Base-by-base conservation (phyloP, 2,113 vertebrate species). In the Callionymus lyra region DNA sequence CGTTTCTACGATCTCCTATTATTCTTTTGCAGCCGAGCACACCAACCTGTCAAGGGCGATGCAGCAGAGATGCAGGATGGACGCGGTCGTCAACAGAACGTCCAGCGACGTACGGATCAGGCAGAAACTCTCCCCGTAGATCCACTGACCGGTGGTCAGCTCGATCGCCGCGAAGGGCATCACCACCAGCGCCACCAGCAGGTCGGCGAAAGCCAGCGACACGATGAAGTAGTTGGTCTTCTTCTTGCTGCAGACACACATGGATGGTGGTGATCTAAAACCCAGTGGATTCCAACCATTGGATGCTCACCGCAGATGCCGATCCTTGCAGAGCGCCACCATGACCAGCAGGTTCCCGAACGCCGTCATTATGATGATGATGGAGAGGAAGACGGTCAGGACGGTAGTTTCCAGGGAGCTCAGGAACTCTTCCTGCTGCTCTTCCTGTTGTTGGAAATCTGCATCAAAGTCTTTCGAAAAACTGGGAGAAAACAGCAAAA, bases 221-320 rank as follows among this genome's bases (percentile, higher is more conserved):
- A 88, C 84, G 6, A 87, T 86, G 60, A 88, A 87, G 70, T 80
- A 87, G 79, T 86, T 88, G 2, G 86, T 88, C 65, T 88, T 88
- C 70, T 85, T 88, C 65, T 82, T 85, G 62, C 86, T 88, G 40
- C 39, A 12, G 13, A 37, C 1, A 48, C 13, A 31, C 13, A 13
- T 9, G 38, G 16, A 10, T 39, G 6, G 21, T 5, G 21, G 21
- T 27, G 21, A 27, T 2, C 34, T 35, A 9, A 35, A 9, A 5
- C 6, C 4, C 4, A 6, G 4, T 35, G 10, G 4, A 6, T 5
- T 6, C 6, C 4, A 35, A 12, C 34, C 1, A 12, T 13, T n/a
- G 10, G 10, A 27, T 16, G 6, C 72, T 80, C 53, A 88, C 86
- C 86, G 82, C 14, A 88, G 63, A 53, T 88, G 81, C 31, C 82